Percentiles rank a stretch among this genome's conserved stretches.
phyloP scores from a whole-genome alignment of 2,797 vertebrate species.

The Periparus ater region DNA sequence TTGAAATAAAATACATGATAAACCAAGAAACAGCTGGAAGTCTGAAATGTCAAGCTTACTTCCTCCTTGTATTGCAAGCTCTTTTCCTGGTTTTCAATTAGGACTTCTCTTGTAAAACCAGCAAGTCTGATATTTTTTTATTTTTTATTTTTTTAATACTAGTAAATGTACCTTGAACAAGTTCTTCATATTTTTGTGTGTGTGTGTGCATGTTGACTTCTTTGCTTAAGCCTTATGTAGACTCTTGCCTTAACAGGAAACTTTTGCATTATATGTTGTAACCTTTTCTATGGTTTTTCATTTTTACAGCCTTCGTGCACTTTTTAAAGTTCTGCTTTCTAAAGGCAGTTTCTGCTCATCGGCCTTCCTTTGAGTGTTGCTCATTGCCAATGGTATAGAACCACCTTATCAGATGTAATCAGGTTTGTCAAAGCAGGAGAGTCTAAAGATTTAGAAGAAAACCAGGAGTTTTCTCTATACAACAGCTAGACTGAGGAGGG shows the following conservation, averaged over 20 bases:
- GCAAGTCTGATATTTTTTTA: background rate
- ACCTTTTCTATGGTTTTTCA: background rate
- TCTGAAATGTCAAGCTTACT: background rate
- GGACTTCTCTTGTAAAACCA: background rate
- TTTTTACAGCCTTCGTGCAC: background rate
- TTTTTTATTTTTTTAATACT: background rate
- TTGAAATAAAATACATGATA: background rate
- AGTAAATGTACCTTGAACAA: background rate
- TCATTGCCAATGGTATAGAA: background rate
- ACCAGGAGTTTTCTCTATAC: background rate
- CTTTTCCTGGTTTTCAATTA: background rate
- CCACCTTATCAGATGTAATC: background rate
- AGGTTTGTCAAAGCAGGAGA: background rate
- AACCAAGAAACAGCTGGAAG: background rate
- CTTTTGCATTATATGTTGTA: background rate
- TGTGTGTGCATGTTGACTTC: background rate
- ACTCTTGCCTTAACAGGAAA: background rate
- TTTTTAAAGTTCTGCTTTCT: background rate
- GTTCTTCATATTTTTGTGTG: too few relatives aligned
- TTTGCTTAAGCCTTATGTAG: background rate
- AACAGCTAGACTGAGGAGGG: background rate
- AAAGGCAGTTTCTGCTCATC: background rate
- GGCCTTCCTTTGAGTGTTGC: background rate
- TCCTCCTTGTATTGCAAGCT: background rate
- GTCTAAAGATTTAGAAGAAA: background rate